Evolutionary conservation across 2,113 vertebrate genomes (phyloP).

Genomic region (Dipodomys stephensi): DNA sequence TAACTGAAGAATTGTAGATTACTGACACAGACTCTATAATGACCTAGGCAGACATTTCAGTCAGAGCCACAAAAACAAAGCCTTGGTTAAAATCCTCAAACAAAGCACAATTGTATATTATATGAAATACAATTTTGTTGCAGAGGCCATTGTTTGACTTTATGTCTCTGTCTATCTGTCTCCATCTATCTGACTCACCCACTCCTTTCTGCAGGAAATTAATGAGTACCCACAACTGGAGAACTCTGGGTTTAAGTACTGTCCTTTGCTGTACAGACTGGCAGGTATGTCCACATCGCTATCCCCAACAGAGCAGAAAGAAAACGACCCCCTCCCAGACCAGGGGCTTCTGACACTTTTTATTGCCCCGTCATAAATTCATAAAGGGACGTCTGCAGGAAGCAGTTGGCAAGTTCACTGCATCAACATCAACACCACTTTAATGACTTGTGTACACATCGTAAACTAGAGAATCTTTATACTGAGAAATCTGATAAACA

Average conservation of each 20-base stretch:
- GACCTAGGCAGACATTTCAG: background rate
- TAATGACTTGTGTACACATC: conserved; percentile 91
- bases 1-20: background rate
- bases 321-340: conserved; percentile 83
- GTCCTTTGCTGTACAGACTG: conserved; percentile 64
- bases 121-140: background rate
- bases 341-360: conserved; percentile 85
- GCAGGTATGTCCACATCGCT: conserved; percentile 57
- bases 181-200: background rate
- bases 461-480: conserved; percentile 90
- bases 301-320: conserved; percentile 72
- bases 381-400: conserved; percentile 86
- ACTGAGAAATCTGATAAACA: conserved; percentile 89
- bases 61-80: background rate
- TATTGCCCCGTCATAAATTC: conserved; percentile 92
- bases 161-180: background rate
- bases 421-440: conserved; percentile 91
- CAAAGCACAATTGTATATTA: background rate
- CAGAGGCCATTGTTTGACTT: background rate
- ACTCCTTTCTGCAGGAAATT: conserved; percentile 1
- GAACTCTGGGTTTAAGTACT: conserved; percentile 48
- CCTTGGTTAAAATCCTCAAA: conserved; percentile 36
- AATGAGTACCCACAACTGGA: background rate
- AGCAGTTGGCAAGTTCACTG: conserved; percentile 88
- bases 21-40: background rate